Base-by-base conservation (phyloP, 2,113 vertebrate species). In the Toxostoma redivivum region DNA sequence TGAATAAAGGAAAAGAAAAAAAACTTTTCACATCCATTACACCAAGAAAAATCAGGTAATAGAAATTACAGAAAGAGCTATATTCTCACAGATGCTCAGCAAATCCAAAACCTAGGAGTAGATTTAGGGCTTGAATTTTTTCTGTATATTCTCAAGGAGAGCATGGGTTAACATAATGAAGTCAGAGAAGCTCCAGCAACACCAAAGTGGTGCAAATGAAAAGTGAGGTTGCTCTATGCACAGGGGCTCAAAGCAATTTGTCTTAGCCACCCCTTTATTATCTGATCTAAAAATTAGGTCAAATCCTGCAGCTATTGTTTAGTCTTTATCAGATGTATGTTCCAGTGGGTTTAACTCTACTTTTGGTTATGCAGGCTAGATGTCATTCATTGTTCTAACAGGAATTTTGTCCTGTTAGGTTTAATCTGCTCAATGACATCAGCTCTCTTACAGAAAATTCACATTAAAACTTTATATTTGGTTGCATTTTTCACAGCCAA, bases 241-340 rank as follows among this genome's bases (percentile, higher is more conserved):
- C 81, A 86, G 23, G 61, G 92, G 88, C 88, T 90, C 82, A 90
- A 79, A 92, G 86, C 92, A 94, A 93, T 92, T 94, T 94, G 35
- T 88, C 64, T 86, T 81, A 92, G 80, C 60, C 47, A 88, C 22
- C 30, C 19, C 19, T 70, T 93, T 94, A 93, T 94, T 74, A 96
- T 78, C 72, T 69, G 80, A 86, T 78, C 48, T 74, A 84, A 88
- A 91, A 96, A 95, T 93, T 81, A 96, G 92, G 95, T 90, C 90
- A 93, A 95, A 84, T 94, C 72, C 76, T 94, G 64, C 31, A 90
- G 94, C 90, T 78, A 88, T 28, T 93, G n/a, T 93, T 95, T 81
- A 74, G 67, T 64, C 60, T 92, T 92, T 88, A 81, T 81, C 60
- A 90, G 48, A 77, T 53, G 18, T 48, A 74, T 67, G 72, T 90